Conservation (phyloP, 2,888 invertebrate species). For the Cosmopolites sordidus region DNA sequence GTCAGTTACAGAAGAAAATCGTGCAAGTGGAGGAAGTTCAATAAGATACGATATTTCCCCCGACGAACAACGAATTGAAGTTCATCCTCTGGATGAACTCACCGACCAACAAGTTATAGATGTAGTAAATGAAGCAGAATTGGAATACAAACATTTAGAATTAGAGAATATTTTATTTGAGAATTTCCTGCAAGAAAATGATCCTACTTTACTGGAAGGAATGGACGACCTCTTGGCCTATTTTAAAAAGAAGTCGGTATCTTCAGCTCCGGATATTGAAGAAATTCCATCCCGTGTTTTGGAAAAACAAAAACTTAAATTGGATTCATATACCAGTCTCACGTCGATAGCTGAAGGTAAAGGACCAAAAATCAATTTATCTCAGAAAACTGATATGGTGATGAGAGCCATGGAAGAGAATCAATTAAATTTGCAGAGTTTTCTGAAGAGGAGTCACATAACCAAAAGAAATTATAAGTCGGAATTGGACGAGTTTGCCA, state of each 20-base stretch:
- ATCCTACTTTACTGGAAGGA: constrained; percentile 28
- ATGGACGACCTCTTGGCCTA: constrained; percentile 23
- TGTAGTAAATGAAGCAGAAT: constrained; percentile 26
- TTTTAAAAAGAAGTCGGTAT: not conserved
- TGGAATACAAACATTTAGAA: constrained; percentile 25
- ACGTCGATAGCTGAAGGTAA: constrained; percentile 28
- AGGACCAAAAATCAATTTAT: constrained; percentile 33
- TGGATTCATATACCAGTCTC: constrained; percentile 26
- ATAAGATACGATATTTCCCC: constrained; percentile 1
- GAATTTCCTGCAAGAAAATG: constrained; percentile 29
- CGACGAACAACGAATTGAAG: constrained; percentile 7
- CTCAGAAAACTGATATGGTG: constrained; percentile 36
- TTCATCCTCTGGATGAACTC: constrained; percentile 29
- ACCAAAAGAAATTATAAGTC: constrained; percentile 31
- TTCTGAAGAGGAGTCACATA: constrained; percentile 30
- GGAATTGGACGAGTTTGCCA: constrained; percentile 51
- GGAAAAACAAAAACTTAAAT: constrained; percentile 5
- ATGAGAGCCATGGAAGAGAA: constrained; percentile 34
- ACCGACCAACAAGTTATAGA: constrained; percentile 31
- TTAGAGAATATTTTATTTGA: constrained; percentile 32
- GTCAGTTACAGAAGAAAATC: not conserved
- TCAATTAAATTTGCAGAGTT: constrained; percentile 27
- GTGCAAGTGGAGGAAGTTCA: not conserved
- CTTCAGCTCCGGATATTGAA: constrained; percentile 2
- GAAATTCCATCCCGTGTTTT: constrained; percentile 5